A percentile compares a stretch with the other conserved stretches of the same genome.
Evolutionary conservation across 2,113 vertebrate genomes (phyloP).

Genomic region (Pithys albifrons): DNA sequence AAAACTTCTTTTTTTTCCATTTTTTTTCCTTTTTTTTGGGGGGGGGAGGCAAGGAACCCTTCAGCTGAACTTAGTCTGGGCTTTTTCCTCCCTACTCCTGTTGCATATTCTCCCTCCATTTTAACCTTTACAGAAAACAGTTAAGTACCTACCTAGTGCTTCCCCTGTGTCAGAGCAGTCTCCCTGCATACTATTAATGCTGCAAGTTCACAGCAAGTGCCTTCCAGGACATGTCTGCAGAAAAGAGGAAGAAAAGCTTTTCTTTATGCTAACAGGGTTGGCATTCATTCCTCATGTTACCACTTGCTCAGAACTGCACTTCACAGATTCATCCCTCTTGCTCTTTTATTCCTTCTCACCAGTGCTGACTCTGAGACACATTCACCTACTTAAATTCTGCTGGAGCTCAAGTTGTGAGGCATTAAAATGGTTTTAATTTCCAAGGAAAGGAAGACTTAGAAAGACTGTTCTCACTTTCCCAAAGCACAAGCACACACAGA

Average conservation of each 20-base stretch:
- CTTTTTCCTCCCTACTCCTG: neutral
- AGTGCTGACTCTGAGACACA: neutral
- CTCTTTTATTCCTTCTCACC: neutral
- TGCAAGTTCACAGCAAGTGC: neutral
- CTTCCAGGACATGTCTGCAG: neutral
- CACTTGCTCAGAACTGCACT: neutral
- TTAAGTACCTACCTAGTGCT: neutral
- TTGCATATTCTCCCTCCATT: neutral
- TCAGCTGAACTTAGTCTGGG: neutral
- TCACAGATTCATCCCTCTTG: neutral
- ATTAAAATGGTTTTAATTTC: conserved; percentile 18
- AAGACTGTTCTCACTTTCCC: conserved; percentile 12
- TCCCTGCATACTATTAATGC: neutral
- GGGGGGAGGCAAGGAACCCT: neutral
- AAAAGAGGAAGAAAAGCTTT: neutral
- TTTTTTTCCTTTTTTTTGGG: neutral
- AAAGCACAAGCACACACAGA: neutral
- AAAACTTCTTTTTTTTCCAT: neutral
- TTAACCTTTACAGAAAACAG: neutral
- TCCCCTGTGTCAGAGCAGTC: neutral
- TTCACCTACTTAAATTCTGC: conserved; percentile 20
- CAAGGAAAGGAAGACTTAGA: conserved; percentile 9
- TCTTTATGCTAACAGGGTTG: neutral
- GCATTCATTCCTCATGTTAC: neutral
- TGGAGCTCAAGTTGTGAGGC: conserved; percentile 18